Base-by-base conservation (phyloP, 2,113 vertebrate species). In the Gopherus evgoodei region DNA sequence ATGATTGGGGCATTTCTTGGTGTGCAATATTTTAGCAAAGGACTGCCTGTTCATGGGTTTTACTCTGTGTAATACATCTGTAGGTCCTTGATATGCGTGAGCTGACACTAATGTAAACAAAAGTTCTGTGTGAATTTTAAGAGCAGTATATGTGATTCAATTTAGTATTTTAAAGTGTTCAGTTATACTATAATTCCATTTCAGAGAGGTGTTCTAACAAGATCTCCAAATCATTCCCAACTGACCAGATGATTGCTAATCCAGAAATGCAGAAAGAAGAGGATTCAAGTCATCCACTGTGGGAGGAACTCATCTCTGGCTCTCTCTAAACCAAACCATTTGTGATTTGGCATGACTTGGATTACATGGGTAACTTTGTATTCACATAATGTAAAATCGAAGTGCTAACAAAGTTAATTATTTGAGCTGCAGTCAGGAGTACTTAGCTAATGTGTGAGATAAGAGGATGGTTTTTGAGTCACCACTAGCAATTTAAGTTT, bases 391-490 rank as follows among this genome's bases (percentile, higher is more conserved):
- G 6, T 79, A 44, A 76, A 24, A 17, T 42, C 87, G 29, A 75
- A 57, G 22, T 78, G 27, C 75, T 59, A 29, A 47, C 27, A 21
- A 62, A 38, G 11, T 88, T 29, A 21, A 35, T 2, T 35, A 59
- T 52, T 84, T 69, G 14, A 87, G 53, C 52, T 83, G 31, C 27
- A 86, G 83, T 86, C 54, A 89, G 89, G 81, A 86, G 65, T 75
- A 13, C 29, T 0, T 11, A 62, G 24, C 50, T 76, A 86, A 75
- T 10, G 52, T 49, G 35, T 88, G 16, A 8, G 35, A 0, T 29
- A 44, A 79, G 62, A 35, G 89, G n/a, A 50, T 24, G 0, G 0
- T 47, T 79, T 21, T 0, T 3, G 14, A 50, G 5, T 69, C n/a
- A 59, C 78, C 44, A 50, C 16, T 21, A 81, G 8, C 10, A 4